These are phyloP conservation scores for Nomada hirtipes DNA, from an alignment of 2,888 invertebrate species.

Conservation along the genomic window DNA sequence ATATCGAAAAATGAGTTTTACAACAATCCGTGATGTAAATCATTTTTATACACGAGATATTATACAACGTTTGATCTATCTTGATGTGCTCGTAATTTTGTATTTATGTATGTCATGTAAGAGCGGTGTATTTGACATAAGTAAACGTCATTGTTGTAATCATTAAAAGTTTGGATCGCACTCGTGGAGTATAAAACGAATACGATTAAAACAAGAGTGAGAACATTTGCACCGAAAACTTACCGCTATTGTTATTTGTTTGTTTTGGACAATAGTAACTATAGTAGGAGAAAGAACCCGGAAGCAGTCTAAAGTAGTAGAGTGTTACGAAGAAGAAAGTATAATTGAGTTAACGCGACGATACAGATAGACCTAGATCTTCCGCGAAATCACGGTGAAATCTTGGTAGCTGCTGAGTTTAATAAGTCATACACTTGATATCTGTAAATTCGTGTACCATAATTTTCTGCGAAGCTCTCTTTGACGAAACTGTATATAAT, in stretches of 20 bases:
- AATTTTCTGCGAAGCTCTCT: background rate
- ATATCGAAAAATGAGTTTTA: background rate
- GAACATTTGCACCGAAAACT: background rate
- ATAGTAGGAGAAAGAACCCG: slow-evolving; percentile 4
- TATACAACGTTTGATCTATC: background rate
- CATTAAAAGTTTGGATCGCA: background rate
- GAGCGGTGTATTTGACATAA: background rate
- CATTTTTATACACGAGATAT: background rate
- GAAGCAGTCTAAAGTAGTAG: slow-evolving; percentile 40
- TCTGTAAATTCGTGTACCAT: background rate
- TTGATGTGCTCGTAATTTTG: background rate
- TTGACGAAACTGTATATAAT: background rate
- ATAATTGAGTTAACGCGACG: slow-evolving; percentile 56
- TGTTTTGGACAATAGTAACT: background rate
- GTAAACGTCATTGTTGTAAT: background rate
- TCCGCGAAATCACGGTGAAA: slow-evolving; percentile 35
- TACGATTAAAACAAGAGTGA: background rate
- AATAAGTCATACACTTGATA: background rate
- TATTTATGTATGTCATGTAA: background rate
- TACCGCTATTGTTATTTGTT: background rate
- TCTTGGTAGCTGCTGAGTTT: background rate
- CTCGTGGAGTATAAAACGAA: no score
- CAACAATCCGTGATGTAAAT: no score
- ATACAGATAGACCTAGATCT: slow-evolving; percentile 54
- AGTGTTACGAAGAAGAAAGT: slow-evolving; percentile 64